Evolutionary conservation across 2,888 invertebrate genomes (phyloP), one percentile per base, ranked within the genome.

Genomic region (Iselma pallidipennis): DNA sequence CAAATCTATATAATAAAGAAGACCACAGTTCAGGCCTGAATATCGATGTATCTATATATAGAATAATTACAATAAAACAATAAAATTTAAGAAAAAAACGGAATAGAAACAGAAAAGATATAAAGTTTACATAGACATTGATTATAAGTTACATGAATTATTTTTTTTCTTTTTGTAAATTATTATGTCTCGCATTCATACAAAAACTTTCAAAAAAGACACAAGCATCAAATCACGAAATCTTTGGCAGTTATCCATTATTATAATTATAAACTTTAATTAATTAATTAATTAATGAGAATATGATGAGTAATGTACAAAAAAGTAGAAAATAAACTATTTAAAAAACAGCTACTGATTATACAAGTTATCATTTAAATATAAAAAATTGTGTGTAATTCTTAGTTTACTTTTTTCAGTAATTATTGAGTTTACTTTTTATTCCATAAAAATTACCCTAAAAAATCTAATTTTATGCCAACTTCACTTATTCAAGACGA

Each of bases 241-340:
- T 75, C 75, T 75, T 75, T 75, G 75, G 75, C 75, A 75, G 75
- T 74, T 74, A 73, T 71, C 62, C 71, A 61, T 61, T 63, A 63
- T 61, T 57, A 66, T 67, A 61, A 37, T 16, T 16, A 37, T 37
- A 33, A n/a, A 33, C 16, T 16, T 37, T 37, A 1, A 16, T 37
- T 21, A 42, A 42, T 21, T 42, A 9, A 19, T 19, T 10, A 19
- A 42, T 19, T 57, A 48, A 62, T 65, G 57, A 64, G 59, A 59
- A 58, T 55, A 26, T 33, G 31, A 26, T 53, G 14, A 55, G 31
- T 28, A 23, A 26, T 42, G 53, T 52, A 42, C 31, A 51, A 63
- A 50, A 45, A 31, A 42, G 53, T 52, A 42, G 26, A 51, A 63
- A 50, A 45, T 23, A 42, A 25, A 12, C 51, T n/a, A 28, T 52